These are phyloP conservation scores for Drosophila tsacasi DNA, from an alignment of 1,140 invertebrate genomes.

Conservation along the genomic window DNA sequence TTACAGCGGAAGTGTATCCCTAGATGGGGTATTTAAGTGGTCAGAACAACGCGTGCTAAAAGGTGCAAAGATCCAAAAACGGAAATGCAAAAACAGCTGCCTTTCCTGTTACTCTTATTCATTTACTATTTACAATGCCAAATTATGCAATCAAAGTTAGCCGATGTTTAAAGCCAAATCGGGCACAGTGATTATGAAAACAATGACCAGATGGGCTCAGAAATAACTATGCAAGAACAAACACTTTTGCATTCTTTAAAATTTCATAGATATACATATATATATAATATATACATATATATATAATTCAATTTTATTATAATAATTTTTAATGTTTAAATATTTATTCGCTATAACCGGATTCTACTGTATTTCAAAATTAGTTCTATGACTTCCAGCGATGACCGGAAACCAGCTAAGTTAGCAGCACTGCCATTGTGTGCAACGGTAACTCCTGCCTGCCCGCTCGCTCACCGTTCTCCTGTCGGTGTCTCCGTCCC, in stretches of 20 bases:
- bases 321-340: too few relatives aligned
- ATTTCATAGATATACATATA: too few relatives aligned
- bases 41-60: constrained; percentile 70
- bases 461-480: constrained; percentile 22
- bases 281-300: too few relatives aligned
- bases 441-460: constrained; percentile 4
- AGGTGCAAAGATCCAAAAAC: constrained; percentile 48
- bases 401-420: constrained; percentile 7
- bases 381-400: not conserved
- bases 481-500: constrained; percentile 9
- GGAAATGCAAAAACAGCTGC: constrained; percentile 63
- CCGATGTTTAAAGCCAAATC: constrained; percentile 24
- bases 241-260: constrained; percentile 13
- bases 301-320: too few relatives aligned
- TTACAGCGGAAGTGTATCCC: constrained; percentile 56
- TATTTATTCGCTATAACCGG: too few relatives aligned
- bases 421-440: constrained; percentile 14
- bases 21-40: constrained; percentile 42
- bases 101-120: constrained; percentile 10
- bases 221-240: constrained; percentile 5
- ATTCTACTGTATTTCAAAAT: too few relatives aligned
- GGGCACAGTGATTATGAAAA: not conserved
- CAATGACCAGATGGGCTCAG: constrained; percentile 33
- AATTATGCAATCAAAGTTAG: constrained; percentile 67
- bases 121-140: constrained; percentile 15